Evolutionary conservation across 2,113 vertebrate species (phyloP).

Genomic region (Cyprinodon tularosa): DNA sequence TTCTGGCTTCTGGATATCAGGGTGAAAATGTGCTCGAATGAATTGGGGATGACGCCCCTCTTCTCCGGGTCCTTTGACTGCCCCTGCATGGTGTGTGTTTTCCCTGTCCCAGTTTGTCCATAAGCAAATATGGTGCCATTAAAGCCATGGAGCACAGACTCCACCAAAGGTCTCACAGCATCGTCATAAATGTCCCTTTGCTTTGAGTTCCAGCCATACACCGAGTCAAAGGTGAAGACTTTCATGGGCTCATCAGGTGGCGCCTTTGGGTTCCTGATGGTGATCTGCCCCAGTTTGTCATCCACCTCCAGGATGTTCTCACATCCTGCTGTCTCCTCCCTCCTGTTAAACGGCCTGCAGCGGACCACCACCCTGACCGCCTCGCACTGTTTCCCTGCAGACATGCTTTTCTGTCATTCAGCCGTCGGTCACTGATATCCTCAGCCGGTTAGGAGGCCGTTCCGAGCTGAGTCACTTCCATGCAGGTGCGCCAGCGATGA

Average conservation of each 20-base stretch:
- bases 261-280: constrained; percentile 86
- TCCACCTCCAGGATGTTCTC: constrained; percentile 88
- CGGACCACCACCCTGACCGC: constrained; percentile 93
- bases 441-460: constrained; percentile 1
- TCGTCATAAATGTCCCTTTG: constrained; percentile 93
- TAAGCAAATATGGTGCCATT: constrained; percentile 95
- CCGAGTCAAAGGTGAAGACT: constrained; percentile 93
- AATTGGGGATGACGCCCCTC: constrained; percentile 89
- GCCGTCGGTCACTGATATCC: background rate
- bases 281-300: constrained; percentile 91
- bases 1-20: constrained; percentile 96
- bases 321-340: constrained; percentile 81
- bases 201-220: constrained; percentile 88
- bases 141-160: constrained; percentile 91
- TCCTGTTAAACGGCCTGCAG: constrained; percentile 89
- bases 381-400: constrained; percentile 83
- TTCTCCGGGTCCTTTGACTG: constrained; percentile 85
- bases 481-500: constrained; percentile 35
- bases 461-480: constrained; percentile 14
- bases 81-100: constrained; percentile 96
- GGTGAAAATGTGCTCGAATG: constrained; percentile 95
- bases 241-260: constrained; percentile 87
- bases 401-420: constrained; percentile 57
- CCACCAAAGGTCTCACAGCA: constrained; percentile 90
- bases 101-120: constrained; percentile 95